Conservation (phyloP, 1,140 invertebrate genomes). For the Tetranychus cinnabarinus region DNA sequence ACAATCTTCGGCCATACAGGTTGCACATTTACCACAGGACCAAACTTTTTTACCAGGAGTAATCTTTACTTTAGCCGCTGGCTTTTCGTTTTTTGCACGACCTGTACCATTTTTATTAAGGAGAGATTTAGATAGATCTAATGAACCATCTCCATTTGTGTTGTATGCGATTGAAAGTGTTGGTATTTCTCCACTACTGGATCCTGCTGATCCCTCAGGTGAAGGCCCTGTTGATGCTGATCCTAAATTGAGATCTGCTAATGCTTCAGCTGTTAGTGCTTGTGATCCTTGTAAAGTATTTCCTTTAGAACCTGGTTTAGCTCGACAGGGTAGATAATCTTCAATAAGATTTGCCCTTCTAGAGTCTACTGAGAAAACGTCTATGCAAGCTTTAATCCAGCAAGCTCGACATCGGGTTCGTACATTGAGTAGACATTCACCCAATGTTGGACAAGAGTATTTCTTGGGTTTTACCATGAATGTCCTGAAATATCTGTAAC, state of each 20-base stretch:
- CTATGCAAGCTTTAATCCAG: constrained; percentile 1
- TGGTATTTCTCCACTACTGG: not conserved
- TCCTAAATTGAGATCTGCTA: not conserved
- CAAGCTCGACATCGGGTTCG: constrained; percentile 1
- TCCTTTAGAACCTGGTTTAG: not conserved
- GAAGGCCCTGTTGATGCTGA: not conserved
- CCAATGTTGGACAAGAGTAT: constrained; percentile 3
- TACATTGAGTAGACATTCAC: constrained; percentile 1
- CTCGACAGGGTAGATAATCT: not conserved
- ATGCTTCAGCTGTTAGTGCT: not conserved
- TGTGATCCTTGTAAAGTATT: not conserved
- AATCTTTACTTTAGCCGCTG: not conserved
- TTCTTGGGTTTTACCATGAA: constrained; percentile 4
- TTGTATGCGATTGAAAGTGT: not conserved
- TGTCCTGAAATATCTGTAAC: constrained; percentile 6
- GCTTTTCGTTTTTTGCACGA: not conserved
- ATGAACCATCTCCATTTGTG: not conserved
- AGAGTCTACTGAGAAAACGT: not conserved
- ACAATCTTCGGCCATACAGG: constrained; percentile 8
- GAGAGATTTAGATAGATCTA: not conserved
- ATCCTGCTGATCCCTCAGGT: not conserved
- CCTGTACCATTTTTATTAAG: not conserved
- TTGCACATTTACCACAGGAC: constrained; percentile 5
- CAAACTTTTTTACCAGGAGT: constrained; percentile 2
- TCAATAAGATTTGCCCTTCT: not conserved